These are phyloP conservation scores for Colletes collaris DNA, from an alignment of 2,888 invertebrate genomes.

Conservation along the genomic window DNA sequence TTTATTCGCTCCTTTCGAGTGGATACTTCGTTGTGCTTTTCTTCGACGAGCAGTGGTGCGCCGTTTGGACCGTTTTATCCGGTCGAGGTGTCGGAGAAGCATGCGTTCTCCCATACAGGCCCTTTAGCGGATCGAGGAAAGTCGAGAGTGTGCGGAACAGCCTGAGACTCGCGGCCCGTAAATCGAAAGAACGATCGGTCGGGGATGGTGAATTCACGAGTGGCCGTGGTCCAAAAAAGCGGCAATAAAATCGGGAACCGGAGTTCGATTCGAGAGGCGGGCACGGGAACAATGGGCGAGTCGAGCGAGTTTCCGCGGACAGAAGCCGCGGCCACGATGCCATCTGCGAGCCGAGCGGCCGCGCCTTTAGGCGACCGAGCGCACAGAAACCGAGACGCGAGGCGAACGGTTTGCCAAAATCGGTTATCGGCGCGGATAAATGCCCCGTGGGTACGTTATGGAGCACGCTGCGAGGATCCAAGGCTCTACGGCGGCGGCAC, in stretches of 20 bases:
- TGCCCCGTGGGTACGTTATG: slow-evolving; percentile 56
- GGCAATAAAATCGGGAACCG: slow-evolving; percentile 56
- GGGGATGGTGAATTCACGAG: slow-evolving; percentile 41
- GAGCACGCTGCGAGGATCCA: slow-evolving; percentile 34
- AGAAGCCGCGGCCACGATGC: slow-evolving; percentile 37
- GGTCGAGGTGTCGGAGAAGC: no score
- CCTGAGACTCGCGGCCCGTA: background rate
- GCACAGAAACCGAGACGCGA: slow-evolving; percentile 12
- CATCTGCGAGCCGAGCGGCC: slow-evolving; percentile 38
- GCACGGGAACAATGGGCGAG: slow-evolving; percentile 55
- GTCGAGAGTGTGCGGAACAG: background rate
- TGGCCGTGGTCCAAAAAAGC: slow-evolving; percentile 28
- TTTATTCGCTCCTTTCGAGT: no score
- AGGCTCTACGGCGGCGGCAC: no score
- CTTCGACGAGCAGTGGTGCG: background rate
- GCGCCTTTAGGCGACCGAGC: slow-evolving; percentile 34
- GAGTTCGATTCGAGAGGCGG: slow-evolving; percentile 32
- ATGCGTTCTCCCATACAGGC: no score
- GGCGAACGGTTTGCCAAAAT: slow-evolving; percentile 61
- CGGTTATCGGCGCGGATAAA: slow-evolving; percentile 69
- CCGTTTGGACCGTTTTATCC: no score
- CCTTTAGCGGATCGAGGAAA: no score
- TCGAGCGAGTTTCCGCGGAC: slow-evolving; percentile 54
- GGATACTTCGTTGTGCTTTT: background rate
- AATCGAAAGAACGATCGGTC: slow-evolving; percentile 48